These are phyloP conservation scores for Acrobasis repandana DNA, from an alignment of 2,888 invertebrate species.

Conservation along the genomic window DNA sequence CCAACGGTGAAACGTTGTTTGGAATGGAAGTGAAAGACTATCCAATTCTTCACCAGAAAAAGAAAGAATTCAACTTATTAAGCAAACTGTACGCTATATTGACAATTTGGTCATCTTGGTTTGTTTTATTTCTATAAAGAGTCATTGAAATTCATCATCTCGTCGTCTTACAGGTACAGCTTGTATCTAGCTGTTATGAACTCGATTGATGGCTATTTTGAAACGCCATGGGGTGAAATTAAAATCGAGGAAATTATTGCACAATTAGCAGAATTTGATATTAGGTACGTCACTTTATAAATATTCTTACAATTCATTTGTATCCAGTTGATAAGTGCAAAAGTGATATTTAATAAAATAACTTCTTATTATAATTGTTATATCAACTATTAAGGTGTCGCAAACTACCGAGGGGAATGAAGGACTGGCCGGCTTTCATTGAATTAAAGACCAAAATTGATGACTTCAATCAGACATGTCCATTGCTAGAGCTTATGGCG, in stretches of 20 bases:
- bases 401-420: slow-evolving; percentile 91
- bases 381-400: slow-evolving; percentile 84
- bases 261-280: slow-evolving; percentile 92
- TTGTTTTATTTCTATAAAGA: not conserved
- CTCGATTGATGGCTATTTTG: slow-evolving; percentile 93
- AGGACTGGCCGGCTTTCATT: slow-evolving; percentile 93
- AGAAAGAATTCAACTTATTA: slow-evolving; percentile 92
- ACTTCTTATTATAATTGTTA: not conserved
- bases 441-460: slow-evolving; percentile 95
- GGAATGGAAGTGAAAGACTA: slow-evolving; percentile 93
- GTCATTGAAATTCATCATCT: not conserved
- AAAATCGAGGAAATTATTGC: slow-evolving; percentile 91
- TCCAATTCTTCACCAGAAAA: slow-evolving; percentile 89
- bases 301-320: too few relatives aligned
- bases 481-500: slow-evolving; percentile 93
- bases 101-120: not conserved
- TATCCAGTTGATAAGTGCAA: too few relatives aligned
- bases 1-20: slow-evolving; percentile 92
- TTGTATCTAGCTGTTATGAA: slow-evolving; percentile 92
- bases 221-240: slow-evolving; percentile 92
- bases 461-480: slow-evolving; percentile 94
- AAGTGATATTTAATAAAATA: too few relatives aligned
- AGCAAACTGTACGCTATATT: slow-evolving; percentile 87
- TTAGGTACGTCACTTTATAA: slow-evolving; percentile 75
- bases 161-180: slow-evolving; percentile 61